phyloP scores from a whole-genome alignment of 2,888 invertebrate genomes.

The Apotomis betuletana region DNA sequence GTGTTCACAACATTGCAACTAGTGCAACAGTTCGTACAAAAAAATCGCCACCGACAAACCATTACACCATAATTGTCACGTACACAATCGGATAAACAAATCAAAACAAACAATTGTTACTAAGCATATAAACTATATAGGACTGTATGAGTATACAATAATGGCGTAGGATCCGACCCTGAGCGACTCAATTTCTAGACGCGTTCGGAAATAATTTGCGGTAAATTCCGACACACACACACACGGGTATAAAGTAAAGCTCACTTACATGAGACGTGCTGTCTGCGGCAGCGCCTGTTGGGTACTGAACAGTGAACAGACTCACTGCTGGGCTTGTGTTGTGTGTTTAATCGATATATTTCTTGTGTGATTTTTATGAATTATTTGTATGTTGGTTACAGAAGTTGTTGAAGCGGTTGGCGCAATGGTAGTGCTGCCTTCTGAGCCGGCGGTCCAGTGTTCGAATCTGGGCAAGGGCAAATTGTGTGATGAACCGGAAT shows the following conservation, averaged over 20 bases:
- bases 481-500: too few species aligned
- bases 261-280: conserved; percentile 60
- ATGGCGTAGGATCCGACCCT: conserved; percentile 1
- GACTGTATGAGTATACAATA: background rate
- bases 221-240: conserved; percentile 1
- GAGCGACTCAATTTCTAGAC: conserved; percentile 6
- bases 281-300: conserved; percentile 51
- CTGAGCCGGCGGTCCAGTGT: too few species aligned
- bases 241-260: conserved; percentile 8
- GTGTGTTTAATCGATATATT: conserved; percentile 36
- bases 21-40: conserved; percentile 1
- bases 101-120: conserved; percentile 7
- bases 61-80: conserved; percentile 13
- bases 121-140: background rate
- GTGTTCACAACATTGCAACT: conserved; percentile 6
- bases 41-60: conserved; percentile 21
- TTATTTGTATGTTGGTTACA: conserved; percentile 1
- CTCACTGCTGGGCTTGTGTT: conserved; percentile 5
- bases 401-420: background rate
- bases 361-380: conserved; percentile 13
- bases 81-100: conserved; percentile 13
- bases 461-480: too few species aligned
- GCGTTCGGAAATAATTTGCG: conserved; percentile 20
- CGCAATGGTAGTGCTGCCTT: too few species aligned
- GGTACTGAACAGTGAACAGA: conserved; percentile 51